These are phyloP conservation scores for Chrysolina americana DNA, from an alignment of 2,888 invertebrate genomes.

Conservation along the genomic window DNA sequence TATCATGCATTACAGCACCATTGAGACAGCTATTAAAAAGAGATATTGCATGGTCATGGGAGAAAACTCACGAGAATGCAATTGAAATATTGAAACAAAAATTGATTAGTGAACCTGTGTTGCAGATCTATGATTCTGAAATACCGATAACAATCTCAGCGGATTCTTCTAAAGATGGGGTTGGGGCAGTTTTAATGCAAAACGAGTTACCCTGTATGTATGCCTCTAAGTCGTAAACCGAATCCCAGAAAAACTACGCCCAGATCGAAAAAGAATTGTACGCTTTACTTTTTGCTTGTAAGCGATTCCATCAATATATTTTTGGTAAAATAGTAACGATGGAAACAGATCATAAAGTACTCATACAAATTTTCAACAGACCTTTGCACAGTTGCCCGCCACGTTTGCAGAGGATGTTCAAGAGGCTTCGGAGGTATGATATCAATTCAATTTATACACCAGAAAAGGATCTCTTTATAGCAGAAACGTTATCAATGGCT, in stretches of 20 bases:
- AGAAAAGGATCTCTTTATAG: slow-evolving; percentile 44
- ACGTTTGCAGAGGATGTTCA: neutral
- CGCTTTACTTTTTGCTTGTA: neutral
- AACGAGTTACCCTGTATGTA: too few relatives aligned
- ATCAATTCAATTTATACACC: slow-evolving; percentile 45
- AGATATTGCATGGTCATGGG: slow-evolving; percentile 25
- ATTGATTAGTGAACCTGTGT: neutral
- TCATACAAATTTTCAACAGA: neutral
- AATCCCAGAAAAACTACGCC: neutral
- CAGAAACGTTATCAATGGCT: slow-evolving; percentile 40
- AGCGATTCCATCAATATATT: too few relatives aligned
- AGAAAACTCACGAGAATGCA: neutral
- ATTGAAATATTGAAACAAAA: neutral
- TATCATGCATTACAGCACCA: neutral
- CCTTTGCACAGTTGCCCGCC: slow-evolving; percentile 25
- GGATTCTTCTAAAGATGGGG: too few relatives aligned
- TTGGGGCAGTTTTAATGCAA: too few relatives aligned
- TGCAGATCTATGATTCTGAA: neutral
- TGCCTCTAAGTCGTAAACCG: neutral
- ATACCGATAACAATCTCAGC: neutral
- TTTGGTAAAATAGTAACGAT: slow-evolving; percentile 16
- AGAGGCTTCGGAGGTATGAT: slow-evolving; percentile 44
- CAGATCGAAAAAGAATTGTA: neutral
- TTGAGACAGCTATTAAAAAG: neutral
- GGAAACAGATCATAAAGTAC: slow-evolving; percentile 13